Evolutionary conservation across 1,140 invertebrate genomes (phyloP).

Genomic region (Pseudomyrmex cubaensis): DNA sequence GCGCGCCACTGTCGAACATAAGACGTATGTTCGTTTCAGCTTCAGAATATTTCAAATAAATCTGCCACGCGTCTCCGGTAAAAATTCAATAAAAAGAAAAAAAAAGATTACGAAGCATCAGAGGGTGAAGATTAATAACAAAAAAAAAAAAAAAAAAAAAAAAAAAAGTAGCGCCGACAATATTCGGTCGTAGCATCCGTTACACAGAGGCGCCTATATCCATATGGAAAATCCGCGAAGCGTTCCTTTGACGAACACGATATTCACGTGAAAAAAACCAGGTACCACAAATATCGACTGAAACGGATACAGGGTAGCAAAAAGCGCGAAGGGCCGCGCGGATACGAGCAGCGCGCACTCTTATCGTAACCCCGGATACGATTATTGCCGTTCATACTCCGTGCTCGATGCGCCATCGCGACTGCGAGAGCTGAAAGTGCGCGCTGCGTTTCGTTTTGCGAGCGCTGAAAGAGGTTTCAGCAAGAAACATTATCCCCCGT

Average conservation of each 20-base stretch:
- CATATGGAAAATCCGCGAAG: slow-evolving; percentile 34
- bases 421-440: background rate
- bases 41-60: background rate
- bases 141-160: background rate
- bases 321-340: slow-evolving; percentile 14
- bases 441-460: background rate
- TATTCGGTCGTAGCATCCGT: slow-evolving; percentile 9
- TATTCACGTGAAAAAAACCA: slow-evolving; percentile 26
- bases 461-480: background rate
- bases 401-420: background rate
- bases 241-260: slow-evolving; percentile 46
- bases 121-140: slow-evolving; percentile 26
- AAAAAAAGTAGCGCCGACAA: slow-evolving; percentile 12
- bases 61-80: background rate
- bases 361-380: slow-evolving; percentile 49
- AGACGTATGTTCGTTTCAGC: too few relatives aligned
- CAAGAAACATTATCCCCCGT: background rate
- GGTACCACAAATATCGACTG: slow-evolving; percentile 32
- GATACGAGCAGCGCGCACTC: slow-evolving; percentile 20
- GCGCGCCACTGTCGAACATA: too few relatives aligned
- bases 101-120: slow-evolving; percentile 19
- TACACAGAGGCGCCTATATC: background rate
- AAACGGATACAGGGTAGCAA: slow-evolving; percentile 1
- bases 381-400: slow-evolving; percentile 40
- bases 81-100: slow-evolving; percentile 1